Conservation (phyloP, 2,113 vertebrate species). For the Dendropsophus ebraccatus region DNA sequence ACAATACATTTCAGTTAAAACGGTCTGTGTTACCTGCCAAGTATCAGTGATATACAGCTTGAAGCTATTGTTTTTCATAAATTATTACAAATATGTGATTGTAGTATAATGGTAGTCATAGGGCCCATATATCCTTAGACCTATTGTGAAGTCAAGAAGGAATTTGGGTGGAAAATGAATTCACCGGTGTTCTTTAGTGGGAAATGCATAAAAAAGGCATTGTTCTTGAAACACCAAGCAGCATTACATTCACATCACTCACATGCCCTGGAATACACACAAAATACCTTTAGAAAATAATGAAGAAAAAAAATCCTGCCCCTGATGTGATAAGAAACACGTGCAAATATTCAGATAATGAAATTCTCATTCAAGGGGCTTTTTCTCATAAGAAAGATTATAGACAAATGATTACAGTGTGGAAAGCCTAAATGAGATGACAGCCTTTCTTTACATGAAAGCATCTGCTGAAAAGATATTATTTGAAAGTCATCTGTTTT, state of each 20-base stretch:
- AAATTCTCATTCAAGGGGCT: constrained; percentile 57
- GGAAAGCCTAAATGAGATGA: constrained; percentile 62
- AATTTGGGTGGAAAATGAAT: constrained; percentile 52
- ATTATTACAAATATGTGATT: constrained; percentile 33
- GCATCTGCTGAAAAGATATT: constrained; percentile 59
- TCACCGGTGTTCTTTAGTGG: constrained; percentile 64
- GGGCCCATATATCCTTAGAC: constrained; percentile 40
- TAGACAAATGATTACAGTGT: constrained; percentile 63
- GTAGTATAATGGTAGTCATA: constrained; percentile 1
- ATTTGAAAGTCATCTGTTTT: constrained; percentile 58
- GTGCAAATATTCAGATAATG: constrained; percentile 66
- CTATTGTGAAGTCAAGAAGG: constrained; percentile 51
- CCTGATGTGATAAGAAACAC: constrained; percentile 65
- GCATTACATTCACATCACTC: constrained; percentile 67
- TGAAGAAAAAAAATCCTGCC: constrained; percentile 59
- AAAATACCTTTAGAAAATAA: constrained; percentile 56
- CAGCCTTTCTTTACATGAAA: constrained; percentile 57
- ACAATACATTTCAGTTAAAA: constrained; percentile 5
- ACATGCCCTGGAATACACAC: constrained; percentile 61
- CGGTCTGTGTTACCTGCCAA: constrained; percentile 26
- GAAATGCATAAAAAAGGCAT: constrained; percentile 48
- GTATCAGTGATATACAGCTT: constrained; percentile 31
- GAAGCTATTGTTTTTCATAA: constrained; percentile 42
- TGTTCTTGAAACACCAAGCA: constrained; percentile 65
- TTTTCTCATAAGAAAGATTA: constrained; percentile 59